phyloP scores from a whole-genome alignment of 1,140 invertebrate species.

The Agraylea sexmaculata region DNA sequence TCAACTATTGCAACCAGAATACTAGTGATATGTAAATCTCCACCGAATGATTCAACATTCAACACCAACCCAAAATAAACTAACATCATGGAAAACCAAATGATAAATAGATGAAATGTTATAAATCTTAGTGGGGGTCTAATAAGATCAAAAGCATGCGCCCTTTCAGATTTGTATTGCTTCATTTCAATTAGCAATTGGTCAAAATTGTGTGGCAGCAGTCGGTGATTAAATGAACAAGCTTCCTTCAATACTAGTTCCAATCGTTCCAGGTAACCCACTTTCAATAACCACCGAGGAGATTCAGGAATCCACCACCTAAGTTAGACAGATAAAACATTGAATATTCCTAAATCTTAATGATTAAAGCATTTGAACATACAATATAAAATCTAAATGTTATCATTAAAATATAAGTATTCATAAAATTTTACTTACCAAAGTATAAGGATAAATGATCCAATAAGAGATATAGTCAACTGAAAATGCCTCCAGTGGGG shows the following conservation, averaged over 20 bases:
- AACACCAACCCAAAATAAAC: constrained; percentile 60
- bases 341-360: too few species aligned
- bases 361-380: too few species aligned
- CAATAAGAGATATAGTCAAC: constrained; percentile 55
- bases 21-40: constrained; percentile 56
- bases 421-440: too few species aligned
- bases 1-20: constrained; percentile 57
- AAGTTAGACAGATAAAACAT: too few species aligned
- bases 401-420: too few species aligned
- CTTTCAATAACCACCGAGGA: constrained; percentile 68
- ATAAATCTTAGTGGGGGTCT: constrained; percentile 46
- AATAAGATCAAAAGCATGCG: constrained; percentile 45
- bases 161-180: constrained; percentile 21
- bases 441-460: constrained; percentile 51
- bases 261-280: constrained; percentile 57
- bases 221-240: constrained; percentile 47
- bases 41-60: constrained; percentile 56
- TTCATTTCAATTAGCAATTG: constrained; percentile 29
- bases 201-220: constrained; percentile 50
- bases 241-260: constrained; percentile 56
- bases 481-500: constrained; percentile 63
- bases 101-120: constrained; percentile 53
- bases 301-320: constrained; percentile 74
- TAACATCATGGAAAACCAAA: constrained; percentile 62
- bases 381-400: too few species aligned